These are phyloP conservation scores for Drepanosiphum platanoidis DNA, from an alignment of 2,888 invertebrate genomes.

Conservation along the genomic window DNA sequence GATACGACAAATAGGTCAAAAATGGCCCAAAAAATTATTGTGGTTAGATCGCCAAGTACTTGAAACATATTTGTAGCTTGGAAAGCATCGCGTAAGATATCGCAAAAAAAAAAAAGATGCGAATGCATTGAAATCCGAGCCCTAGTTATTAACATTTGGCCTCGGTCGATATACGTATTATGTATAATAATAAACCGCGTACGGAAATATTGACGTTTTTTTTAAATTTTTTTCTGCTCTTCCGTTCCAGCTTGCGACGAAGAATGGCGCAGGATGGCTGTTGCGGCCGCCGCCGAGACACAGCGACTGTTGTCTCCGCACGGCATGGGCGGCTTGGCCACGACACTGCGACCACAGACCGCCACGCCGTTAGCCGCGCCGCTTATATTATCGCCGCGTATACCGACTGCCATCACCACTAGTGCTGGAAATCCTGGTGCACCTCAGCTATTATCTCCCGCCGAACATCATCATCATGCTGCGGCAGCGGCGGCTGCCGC, in stretches of 20 bases:
- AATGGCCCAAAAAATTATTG: no score
- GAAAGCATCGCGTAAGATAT: no score
- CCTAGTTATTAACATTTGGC: no score
- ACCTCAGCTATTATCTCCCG: constrained; percentile 72
- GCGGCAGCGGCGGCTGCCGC: constrained; percentile 76
- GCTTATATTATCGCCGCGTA: constrained; percentile 88
- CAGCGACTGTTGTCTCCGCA: constrained; percentile 77
- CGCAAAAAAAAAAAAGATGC: no score
- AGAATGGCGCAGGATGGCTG: constrained; percentile 85
- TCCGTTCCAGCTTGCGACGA: constrained; percentile 78
- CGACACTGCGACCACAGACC: constrained; percentile 74
- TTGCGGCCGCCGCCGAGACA: constrained; percentile 81
- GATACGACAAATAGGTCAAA: no score
- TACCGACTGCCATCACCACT: constrained; percentile 78
- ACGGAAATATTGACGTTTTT: neutral
- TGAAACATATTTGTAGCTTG: no score
- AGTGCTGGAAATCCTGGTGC: constrained; percentile 76
- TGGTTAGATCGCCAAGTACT: no score
- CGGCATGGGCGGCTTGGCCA: constrained; percentile 72
- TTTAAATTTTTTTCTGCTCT: no score
- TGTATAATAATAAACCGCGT: no score
- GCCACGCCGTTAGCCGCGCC: constrained; percentile 90
- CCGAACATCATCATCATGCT: constrained; percentile 62
- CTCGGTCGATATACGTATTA: no score
- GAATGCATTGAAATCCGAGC: no score